A percentile compares a stretch with the other conserved stretches of the same genome.
Conservation (phyloP, 2,888 invertebrate genomes). For the Metacarcinus magister region DNA sequence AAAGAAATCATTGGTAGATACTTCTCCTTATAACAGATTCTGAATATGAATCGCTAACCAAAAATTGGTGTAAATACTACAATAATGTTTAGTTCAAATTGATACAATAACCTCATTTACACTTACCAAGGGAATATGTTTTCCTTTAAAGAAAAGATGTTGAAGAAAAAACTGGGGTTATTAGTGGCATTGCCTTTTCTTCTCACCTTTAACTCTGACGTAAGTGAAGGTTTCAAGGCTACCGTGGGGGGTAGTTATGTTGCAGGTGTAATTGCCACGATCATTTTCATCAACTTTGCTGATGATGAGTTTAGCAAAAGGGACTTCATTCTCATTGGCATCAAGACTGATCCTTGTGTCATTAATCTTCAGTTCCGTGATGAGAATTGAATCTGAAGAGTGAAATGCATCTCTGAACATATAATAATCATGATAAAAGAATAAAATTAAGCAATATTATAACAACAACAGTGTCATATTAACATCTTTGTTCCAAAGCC, state of each 20-base stretch:
- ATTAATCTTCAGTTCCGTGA: conserved; percentile 57
- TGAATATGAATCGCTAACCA: too few relatives aligned
- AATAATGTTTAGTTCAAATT: too few relatives aligned
- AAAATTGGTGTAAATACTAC: too few relatives aligned
- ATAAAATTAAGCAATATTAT: background rate
- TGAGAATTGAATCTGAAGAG: conserved; percentile 64
- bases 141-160: too few relatives aligned
- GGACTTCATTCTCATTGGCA: conserved; percentile 55
- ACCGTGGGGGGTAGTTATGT: conserved; percentile 60
- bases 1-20: too few relatives aligned
- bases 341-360: background rate
- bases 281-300: conserved; percentile 53
- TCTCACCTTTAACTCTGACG: conserved; percentile 79
- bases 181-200: background rate
- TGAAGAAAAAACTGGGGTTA: background rate
- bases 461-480: background rate
- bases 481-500: background rate
- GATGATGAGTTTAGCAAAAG: conserved; percentile 62
- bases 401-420: background rate
- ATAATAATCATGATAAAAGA: background rate
- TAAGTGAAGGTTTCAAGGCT: conserved; percentile 65
- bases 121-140: too few relatives aligned
- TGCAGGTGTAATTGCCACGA: conserved; percentile 77
- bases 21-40: too few relatives aligned
- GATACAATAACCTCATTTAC: too few relatives aligned